Evolutionary conservation across 2,888 invertebrate species (phyloP), one percentile per base, ranked within the genome.

Genomic region (Eucera pruinosa): DNA sequence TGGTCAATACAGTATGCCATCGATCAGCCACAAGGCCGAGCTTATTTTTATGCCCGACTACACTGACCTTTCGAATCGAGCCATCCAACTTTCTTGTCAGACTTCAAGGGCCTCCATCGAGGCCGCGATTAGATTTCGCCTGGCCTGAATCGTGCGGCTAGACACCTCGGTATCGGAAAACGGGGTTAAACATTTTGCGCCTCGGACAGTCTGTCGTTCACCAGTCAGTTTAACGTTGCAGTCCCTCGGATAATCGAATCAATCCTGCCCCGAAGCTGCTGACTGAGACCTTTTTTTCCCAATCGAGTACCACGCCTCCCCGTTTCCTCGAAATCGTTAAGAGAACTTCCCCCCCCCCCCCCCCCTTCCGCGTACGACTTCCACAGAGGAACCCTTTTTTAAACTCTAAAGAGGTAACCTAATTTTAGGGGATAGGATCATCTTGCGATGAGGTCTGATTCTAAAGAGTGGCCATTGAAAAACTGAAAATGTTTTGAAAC

Each of bases 171-270:
- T 33, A 23, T 54, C 57, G 48, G 33, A 20, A 61, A 71, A 62
- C 57, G 43, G 30, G 71, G 73, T 62, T 70, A 74, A 62, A 62
- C 57, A 74, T 74, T 74, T 74, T 55, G 23, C 43, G 41, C 54
- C 45, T 36, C 57, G 62, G 54, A 50, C 71, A 36, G 18, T 57
- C 73, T 71, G 73, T 74, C 73, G 71, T 74, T 74, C 73, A 71
- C 48, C 73, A 71, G 73, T 62, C 73, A 74, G 61, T 62, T 74
- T 74, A 70, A 71, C 73, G 60, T 54, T 48, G 13, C 27, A 25
- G 18, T 25, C 20, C 2, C 7, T 11, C n/a, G 30, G 41, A 30
- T 69, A 61, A 69, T 52, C 54, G 60, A 73, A 45, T 69, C 36
- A 54, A 33, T 25, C 30, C 4, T 18, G 11, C 39, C 41, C 47